Base-by-base conservation (phyloP, 2,113 vertebrate species). In the Albula goreensis region DNA sequence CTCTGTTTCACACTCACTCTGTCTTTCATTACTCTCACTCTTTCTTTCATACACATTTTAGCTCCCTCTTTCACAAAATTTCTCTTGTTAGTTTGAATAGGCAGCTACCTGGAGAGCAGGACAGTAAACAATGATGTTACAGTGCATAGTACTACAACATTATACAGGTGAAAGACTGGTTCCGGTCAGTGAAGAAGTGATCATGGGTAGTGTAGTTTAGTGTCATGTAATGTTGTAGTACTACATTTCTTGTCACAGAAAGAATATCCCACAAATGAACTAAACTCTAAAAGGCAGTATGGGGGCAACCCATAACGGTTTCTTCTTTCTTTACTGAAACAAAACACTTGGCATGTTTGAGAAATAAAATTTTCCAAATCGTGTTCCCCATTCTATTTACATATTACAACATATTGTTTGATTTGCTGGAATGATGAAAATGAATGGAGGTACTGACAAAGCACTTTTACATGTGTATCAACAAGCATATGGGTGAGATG, bases 251-350 rank as follows among this genome's bases (percentile, higher is more conserved):
- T 90, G 85, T 90, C 88, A 92, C 90, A 92, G 88, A 89, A 50
- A 87, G 89, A 83, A 83, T 56, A 88, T 81, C 88, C 86, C 87
- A 57, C 78, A 81, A 90, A 90, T 88, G 83, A 83, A 88, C 84
- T 86, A 60, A 41, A 85, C 85, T 93, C 90, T 86, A 89, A 93
- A 94, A 94, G 91, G 92, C 91, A 93, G 91, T 87, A 87, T 86
- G 83, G 85, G 90, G 90, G 89, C 6, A 90, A 88, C 82, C 83
- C 60, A 78, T 78, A 48, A 93, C 93, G 92, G 91, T 92, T 91
- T 88, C 25, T 63, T 86, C 83, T 85, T 9, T 84, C 19, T 80
- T 60, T 4, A 89, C 50, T 86, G 79, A 83, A 81, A 85, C 52
- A 79, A 25, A 53, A 77, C 50, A 53, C n/a, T 53, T 83, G 48